Conservation (phyloP, 2,113 vertebrate genomes). For the Salvelinus alpinus region DNA sequence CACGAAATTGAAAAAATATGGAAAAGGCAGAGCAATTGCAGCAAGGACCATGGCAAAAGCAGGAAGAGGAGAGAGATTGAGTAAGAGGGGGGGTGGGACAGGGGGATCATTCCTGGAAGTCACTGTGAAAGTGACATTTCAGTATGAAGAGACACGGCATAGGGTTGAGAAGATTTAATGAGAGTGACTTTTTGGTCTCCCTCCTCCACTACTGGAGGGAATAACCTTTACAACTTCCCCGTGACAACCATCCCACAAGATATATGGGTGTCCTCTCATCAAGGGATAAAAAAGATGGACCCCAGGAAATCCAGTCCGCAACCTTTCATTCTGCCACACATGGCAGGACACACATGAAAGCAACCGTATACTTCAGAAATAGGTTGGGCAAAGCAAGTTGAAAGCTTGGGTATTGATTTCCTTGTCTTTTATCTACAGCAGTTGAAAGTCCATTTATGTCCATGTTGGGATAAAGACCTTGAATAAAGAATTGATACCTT, state of each 20-base stretch:
- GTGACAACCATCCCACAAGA: neutral
- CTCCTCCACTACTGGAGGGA: conserved; percentile 14
- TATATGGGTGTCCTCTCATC: neutral
- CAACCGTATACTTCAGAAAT: conserved; percentile 8
- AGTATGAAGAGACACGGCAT: neutral
- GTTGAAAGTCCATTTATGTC: neutral
- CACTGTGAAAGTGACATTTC: conserved; percentile 29
- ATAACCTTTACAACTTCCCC: conserved; percentile 45
- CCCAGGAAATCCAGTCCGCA: conserved; percentile 10
- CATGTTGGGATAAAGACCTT: neutral
- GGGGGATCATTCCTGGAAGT: conserved; percentile 1
- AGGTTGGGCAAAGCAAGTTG: neutral
- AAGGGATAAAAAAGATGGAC: conserved; percentile 2
- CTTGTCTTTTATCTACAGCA: conserved; percentile 41
- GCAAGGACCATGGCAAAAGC: neutral
- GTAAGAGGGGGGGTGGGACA: neutral
- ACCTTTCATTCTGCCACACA: conserved; percentile 33
- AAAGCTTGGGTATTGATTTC: conserved; percentile 25
- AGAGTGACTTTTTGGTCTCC: conserved; percentile 32
- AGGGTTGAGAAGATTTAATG: conserved; percentile 39
- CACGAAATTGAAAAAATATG: neutral
- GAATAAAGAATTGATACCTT: neutral
- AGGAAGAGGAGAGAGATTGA: conserved; percentile 11
- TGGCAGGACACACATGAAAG: conserved; percentile 38
- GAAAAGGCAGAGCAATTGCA: neutral